phyloP scores from a whole-genome alignment of 2,113 vertebrate species.

The Paralichthys olivaceus region DNA sequence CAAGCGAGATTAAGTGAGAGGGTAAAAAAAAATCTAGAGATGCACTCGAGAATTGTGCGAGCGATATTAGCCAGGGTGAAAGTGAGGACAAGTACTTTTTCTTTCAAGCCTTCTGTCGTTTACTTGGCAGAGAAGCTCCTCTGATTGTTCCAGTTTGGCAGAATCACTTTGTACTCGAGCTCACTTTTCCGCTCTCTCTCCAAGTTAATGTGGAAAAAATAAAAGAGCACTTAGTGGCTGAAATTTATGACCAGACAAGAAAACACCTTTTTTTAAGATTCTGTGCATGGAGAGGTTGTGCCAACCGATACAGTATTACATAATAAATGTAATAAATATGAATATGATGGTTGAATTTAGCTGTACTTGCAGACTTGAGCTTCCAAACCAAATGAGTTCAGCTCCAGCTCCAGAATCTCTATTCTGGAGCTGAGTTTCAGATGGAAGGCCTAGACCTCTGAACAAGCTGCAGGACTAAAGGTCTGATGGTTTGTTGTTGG shows the following conservation, averaged over 20 bases:
- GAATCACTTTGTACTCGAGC: constrained; percentile 69
- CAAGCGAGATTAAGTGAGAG: constrained; percentile 59
- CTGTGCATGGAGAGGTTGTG: constrained; percentile 9
- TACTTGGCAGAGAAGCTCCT: constrained; percentile 68
- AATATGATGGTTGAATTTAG: not conserved
- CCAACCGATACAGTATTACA: constrained; percentile 14
- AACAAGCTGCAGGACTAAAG: no score
- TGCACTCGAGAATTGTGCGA: constrained; percentile 52
- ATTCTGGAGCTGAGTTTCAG: no score
- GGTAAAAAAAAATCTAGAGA: constrained; percentile 47
- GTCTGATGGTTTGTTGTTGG: no score
- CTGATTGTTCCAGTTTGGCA: constrained; percentile 77
- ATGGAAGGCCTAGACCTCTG: no score
- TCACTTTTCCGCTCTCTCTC: constrained; percentile 63
- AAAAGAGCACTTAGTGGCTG: constrained; percentile 62
- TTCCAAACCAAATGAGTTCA: not conserved
- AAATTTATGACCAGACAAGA: constrained; percentile 57
- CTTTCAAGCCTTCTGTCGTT: constrained; percentile 74
- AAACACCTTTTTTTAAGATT: constrained; percentile 7
- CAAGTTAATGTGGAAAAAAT: constrained; percentile 67
- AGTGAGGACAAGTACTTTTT: constrained; percentile 76
- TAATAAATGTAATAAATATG: constrained; percentile 16
- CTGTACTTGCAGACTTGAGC: not conserved
- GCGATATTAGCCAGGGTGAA: constrained; percentile 76
- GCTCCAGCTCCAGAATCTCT: no score